These are phyloP conservation scores for Aquatica leii DNA, from an alignment of 2,888 invertebrate species.

Conservation along the genomic window DNA sequence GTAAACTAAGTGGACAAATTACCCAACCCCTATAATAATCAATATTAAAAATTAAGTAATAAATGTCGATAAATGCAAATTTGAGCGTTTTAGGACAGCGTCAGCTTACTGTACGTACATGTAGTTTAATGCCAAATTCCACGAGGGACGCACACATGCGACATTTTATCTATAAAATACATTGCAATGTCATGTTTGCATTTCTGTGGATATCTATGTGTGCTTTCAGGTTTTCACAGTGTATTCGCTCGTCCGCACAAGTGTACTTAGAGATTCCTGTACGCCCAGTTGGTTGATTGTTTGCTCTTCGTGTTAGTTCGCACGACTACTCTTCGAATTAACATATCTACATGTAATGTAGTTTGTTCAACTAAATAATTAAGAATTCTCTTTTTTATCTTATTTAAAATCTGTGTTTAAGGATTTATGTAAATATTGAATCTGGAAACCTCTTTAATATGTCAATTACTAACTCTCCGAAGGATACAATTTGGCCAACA, in stretches of 20 bases:
- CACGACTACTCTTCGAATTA: constrained; percentile 33
- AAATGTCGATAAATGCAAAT: too few species aligned
- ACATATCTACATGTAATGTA: constrained; percentile 29
- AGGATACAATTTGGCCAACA: too few species aligned
- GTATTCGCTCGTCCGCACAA: constrained; percentile 35
- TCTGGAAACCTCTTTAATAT: constrained; percentile 12
- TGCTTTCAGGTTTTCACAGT: constrained; percentile 32
- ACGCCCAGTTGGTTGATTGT: constrained; percentile 34
- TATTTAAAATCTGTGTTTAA: constrained; percentile 19
- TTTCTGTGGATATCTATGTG: constrained; percentile 32
- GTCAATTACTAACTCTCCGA: too few species aligned
- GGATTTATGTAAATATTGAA: constrained; percentile 19
- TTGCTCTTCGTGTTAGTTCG: constrained; percentile 29
- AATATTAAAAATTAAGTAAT: too few species aligned
- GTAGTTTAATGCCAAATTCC: constrained; percentile 20
- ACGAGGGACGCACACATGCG: constrained; percentile 18
- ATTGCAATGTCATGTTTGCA: constrained; percentile 28
- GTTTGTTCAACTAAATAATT: constrained; percentile 27
- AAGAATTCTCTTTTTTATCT: constrained; percentile 23
- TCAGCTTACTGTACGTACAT: constrained; percentile 18
- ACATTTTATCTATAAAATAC: constrained; percentile 27
- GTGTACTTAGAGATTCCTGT: constrained; percentile 34
- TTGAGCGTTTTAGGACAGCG: too few species aligned
- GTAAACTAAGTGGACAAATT: not conserved
- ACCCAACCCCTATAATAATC: not conserved